phyloP scores from a whole-genome alignment of 1,140 invertebrate species.

The Drosophila cardini region DNA sequence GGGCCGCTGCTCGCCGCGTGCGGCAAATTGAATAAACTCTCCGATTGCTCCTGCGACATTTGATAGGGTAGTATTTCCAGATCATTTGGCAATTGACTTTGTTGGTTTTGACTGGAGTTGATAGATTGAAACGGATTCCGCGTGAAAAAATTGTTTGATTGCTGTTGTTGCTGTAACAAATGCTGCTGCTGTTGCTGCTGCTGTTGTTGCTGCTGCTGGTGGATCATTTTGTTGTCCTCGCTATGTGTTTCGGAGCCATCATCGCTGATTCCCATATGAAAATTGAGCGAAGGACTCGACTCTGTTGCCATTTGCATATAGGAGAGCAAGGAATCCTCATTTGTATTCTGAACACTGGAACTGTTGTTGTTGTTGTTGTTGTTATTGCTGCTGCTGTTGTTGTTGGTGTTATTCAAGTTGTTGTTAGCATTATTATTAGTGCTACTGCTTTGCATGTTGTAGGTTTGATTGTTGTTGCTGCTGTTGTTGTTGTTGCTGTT shows the following conservation, averaged over 20 bases:
- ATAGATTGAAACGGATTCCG: constrained; percentile 64
- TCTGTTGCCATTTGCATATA: constrained; percentile 83
- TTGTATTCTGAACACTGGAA: constrained; percentile 62
- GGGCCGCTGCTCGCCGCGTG: constrained; percentile 66
- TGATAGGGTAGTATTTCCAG: constrained; percentile 80
- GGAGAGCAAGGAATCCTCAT: constrained; percentile 75
- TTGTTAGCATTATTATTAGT: constrained; percentile 43
- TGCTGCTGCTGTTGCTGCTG: constrained; percentile 50
- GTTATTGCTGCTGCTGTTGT: constrained; percentile 44
- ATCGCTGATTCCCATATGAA: constrained; percentile 79
- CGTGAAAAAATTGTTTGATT: constrained; percentile 53
- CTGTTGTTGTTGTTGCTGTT: constrained; percentile 34
- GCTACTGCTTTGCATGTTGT: constrained; percentile 30
- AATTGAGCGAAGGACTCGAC: constrained; percentile 75
- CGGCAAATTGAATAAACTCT: constrained; percentile 76
- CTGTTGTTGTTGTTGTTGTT: constrained; percentile 55
- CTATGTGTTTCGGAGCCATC: constrained; percentile 70
- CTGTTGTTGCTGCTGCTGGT: constrained; percentile 44
- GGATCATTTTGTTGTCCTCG: constrained; percentile 71
- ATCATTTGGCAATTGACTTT: constrained; percentile 74
- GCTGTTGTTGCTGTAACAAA: constrained; percentile 52
- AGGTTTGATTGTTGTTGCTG: constrained; percentile 40
- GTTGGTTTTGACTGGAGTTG: constrained; percentile 49
- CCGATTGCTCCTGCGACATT: constrained; percentile 78
- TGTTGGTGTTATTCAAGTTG: constrained; percentile 42